phyloP scores from a whole-genome alignment of 2,888 invertebrate species.

The Tryphoninae sp. region DNA sequence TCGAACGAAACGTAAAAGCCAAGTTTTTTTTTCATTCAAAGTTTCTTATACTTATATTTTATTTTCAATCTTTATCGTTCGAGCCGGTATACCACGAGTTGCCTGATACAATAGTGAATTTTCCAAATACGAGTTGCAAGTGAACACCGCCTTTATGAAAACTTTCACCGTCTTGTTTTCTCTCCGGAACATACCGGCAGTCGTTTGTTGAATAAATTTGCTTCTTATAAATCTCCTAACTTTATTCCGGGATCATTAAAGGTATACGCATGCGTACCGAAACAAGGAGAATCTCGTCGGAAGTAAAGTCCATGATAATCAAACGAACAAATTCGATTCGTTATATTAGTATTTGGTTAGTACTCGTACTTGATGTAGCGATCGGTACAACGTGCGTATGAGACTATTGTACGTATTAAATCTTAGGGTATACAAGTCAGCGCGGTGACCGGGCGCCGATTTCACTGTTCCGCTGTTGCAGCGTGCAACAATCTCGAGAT shows the following conservation, averaged over 20 bases:
- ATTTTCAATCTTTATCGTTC: too few relatives aligned
- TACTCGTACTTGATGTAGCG: neutral
- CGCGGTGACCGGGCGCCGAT: conserved; percentile 49
- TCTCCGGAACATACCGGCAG: conserved; percentile 45
- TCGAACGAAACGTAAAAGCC: too few relatives aligned
- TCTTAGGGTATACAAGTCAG: conserved; percentile 26
- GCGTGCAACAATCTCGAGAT: conserved; percentile 8
- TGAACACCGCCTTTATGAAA: conserved; percentile 22
- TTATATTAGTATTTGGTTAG: conserved; percentile 42
- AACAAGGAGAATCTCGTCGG: conserved; percentile 26
- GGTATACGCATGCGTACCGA: neutral
- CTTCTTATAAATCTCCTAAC: neutral
- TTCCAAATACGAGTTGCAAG: conserved; percentile 32
- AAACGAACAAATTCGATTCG: conserved; percentile 13
- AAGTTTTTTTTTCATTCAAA: too few relatives aligned
- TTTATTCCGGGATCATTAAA: neutral
- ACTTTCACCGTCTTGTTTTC: conserved; percentile 62
- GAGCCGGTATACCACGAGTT: too few relatives aligned
- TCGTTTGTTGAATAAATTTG: conserved; percentile 48
- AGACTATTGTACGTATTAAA: conserved; percentile 1
- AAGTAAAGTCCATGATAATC: conserved; percentile 39
- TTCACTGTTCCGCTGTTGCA: conserved; percentile 43
- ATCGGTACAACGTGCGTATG: conserved; percentile 2
- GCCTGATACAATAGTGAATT: conserved; percentile 15
- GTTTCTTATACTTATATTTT: too few relatives aligned